phyloP scores from a whole-genome alignment of 2,797 vertebrate species.

The Neopelma chrysocephalum region DNA sequence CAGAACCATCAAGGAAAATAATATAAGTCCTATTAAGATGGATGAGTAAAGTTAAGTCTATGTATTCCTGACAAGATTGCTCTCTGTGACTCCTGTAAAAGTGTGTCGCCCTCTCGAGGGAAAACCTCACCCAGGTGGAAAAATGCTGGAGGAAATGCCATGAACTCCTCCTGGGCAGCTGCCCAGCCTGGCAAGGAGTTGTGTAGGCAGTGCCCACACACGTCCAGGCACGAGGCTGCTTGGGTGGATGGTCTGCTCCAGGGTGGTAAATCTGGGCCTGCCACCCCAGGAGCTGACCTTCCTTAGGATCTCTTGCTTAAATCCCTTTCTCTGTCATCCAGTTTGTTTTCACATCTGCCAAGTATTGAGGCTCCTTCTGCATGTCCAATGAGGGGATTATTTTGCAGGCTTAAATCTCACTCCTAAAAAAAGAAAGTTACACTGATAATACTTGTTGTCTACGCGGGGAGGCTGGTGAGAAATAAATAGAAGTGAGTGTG shows the following conservation, averaged over 20 bases:
- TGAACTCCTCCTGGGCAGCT: neutral
- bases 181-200: neutral
- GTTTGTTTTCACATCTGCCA: neutral
- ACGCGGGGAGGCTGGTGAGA: neutral
- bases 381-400: conserved; percentile 29
- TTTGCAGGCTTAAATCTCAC: neutral
- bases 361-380: neutral
- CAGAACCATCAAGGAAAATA: conserved; percentile 60
- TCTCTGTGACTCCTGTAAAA: neutral
- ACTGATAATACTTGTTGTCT: conserved; percentile 30
- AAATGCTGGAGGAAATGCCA: neutral
- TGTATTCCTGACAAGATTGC: neutral
- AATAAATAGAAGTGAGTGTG: conserved; percentile 15
- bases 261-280: neutral
- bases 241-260: neutral
- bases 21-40: conserved; percentile 52
- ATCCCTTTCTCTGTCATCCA: neutral
- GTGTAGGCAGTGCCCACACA: neutral
- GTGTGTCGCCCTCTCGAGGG: neutral
- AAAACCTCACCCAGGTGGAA: neutral
- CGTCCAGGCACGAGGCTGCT: neutral
- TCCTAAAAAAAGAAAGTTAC: conserved; percentile 23
- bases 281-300: neutral
- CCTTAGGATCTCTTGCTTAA: neutral
- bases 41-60: conserved; percentile 19